phyloP scores from a whole-genome alignment of 2,888 invertebrate species.

The Cerastis leucographa region DNA sequence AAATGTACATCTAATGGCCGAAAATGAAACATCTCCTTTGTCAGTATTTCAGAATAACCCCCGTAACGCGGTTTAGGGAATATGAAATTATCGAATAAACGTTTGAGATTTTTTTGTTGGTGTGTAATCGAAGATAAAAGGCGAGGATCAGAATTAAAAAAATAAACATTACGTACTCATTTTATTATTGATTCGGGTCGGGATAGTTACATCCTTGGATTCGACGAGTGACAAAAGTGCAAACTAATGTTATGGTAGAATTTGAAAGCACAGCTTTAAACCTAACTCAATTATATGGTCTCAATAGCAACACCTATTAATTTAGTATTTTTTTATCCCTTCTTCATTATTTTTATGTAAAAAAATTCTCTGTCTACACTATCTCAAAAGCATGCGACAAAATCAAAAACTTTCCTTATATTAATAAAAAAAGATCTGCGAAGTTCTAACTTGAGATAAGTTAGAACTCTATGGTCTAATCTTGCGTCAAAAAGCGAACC shows the following conservation, averaged over 20 bases:
- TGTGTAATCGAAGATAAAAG: too few species aligned
- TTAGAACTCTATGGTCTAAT: conserved; percentile 35
- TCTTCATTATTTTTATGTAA: neutral
- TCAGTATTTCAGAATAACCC: too few species aligned
- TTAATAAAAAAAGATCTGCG: conserved; percentile 28
- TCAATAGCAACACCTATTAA: neutral
- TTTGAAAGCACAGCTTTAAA: neutral
- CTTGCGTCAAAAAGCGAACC: conserved; percentile 12
- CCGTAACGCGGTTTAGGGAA: too few species aligned
- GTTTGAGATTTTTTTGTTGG: too few species aligned
- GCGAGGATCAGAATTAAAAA: too few species aligned
- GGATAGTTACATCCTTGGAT: too few species aligned
- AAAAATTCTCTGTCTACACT: neutral
- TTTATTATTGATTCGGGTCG: too few species aligned
- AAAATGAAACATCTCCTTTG: too few species aligned
- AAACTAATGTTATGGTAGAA: neutral
- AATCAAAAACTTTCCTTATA: conserved; percentile 22
- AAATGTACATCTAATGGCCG: too few species aligned
- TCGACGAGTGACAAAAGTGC: too few species aligned
- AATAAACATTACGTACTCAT: too few species aligned
- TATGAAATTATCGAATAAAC: too few species aligned
- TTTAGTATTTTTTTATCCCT: neutral
- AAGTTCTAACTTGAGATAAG: conserved; percentile 31
- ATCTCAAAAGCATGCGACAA: conserved; percentile 32
- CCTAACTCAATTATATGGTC: neutral